A percentile compares a stretch with the other conserved stretches of the same genome.
These are phyloP conservation scores for Pseudocheirus occidentalis DNA, from an alignment of 2,797 vertebrate species.

Conservation along the genomic window DNA sequence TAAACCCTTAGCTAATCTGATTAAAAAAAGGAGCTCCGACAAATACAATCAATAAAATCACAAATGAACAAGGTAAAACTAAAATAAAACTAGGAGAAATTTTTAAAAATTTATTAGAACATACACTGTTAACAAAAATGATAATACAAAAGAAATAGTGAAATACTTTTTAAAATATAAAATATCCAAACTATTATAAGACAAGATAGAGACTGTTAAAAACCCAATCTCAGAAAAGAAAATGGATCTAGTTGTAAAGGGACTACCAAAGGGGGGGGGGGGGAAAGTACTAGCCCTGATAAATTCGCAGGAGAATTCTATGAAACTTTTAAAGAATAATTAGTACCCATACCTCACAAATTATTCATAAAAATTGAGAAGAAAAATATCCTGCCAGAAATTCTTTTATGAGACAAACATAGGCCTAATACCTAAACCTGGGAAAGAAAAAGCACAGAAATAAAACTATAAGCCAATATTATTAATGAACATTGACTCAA, in stretches of 20 bases:
- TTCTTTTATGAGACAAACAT: not conserved
- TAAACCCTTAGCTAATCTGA: not conserved
- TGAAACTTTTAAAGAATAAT: not conserved
- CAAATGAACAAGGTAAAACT: not conserved
- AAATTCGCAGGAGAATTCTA: not conserved
- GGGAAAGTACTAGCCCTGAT: not conserved
- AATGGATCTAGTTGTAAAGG: not conserved
- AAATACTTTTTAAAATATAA: not conserved
- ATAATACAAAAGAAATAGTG: not conserved
- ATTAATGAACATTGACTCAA: not conserved
- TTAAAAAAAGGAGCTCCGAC: not conserved
- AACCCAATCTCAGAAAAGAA: not conserved
- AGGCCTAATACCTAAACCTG: not conserved
- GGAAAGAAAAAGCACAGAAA: not conserved
- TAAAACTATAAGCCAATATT: not conserved
- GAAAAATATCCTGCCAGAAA: too few relatives aligned
- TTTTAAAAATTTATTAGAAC: not conserved
- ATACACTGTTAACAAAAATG: not conserved
- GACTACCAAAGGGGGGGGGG: not conserved
- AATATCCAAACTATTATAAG: not conserved
- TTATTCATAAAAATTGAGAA: too few relatives aligned
- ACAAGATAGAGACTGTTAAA: not conserved
- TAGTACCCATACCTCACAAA: too few relatives aligned
- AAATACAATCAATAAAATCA: not conserved
- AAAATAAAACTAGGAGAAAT: not conserved